Evolutionary conservation across 1,140 invertebrate genomes (phyloP), one percentile per base, ranked within the genome.

Genomic region (Maniola jurtina): DNA sequence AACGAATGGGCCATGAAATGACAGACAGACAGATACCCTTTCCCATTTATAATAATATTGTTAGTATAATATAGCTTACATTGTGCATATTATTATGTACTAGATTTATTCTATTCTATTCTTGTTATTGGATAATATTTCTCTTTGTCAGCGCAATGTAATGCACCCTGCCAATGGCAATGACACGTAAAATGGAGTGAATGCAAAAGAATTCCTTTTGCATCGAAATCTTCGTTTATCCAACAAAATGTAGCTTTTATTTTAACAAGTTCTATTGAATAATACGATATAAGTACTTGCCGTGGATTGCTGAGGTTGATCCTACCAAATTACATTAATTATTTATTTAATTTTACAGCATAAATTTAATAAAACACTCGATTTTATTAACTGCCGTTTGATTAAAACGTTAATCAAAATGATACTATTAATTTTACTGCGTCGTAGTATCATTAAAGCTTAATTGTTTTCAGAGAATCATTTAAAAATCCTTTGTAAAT

Each of bases 351-450:
- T 45, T 8, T 45, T 13, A 45, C 13, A 45, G 13, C 9, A 45
- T 45, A 13, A 45, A 45, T 45, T 45, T 8, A 45, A 45, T 45
- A 45, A 45, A 45, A 13, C 42, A 14, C 48, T 25, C 16, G 48
- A 50, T 50, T 50, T 50, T 50, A 50, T 16, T 16, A 16, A 50
- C 14, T 50, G 14, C 14, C 11, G 15, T 50, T 16, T 50, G 14
- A 47, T 47, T 47, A 16, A 50, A 50, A 25, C 48, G 15, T 50
- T 50, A 16, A 50, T 50, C 48, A 50, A 50, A 50, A 50, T 25
- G 48, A 50, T 50, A 50, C 48, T 50, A 50, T 50, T 50, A 50
- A 50, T 8, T 50, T 50, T 16, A 50, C 15, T 50, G 15, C 48
- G 2, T 50, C 3, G 15, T 50, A 8, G 48, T 50, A 16, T 50